These are phyloP conservation scores for Babylonia areolata DNA, from an alignment of 1,140 invertebrate genomes.

Conservation along the genomic window DNA sequence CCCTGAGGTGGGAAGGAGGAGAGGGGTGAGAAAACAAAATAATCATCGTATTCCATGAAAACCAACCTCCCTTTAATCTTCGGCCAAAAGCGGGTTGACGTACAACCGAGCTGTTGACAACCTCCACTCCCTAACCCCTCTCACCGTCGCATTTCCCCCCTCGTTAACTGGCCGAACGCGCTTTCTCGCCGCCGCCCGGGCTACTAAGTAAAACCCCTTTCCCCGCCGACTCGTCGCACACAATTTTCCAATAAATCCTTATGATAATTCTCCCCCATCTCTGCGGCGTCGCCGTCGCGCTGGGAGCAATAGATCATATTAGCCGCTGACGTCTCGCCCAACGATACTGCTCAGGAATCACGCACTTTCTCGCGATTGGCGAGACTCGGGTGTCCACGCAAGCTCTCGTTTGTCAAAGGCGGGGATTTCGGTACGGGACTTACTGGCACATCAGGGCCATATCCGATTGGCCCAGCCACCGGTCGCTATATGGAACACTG, in stretches of 20 bases:
- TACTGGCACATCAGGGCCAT: slow-evolving; percentile 25
- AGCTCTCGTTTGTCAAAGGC: slow-evolving; percentile 30
- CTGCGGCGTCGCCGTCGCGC: not conserved
- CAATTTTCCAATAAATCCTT: slow-evolving; percentile 39
- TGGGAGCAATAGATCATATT: slow-evolving; percentile 37
- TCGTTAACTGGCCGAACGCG: slow-evolving; percentile 16
- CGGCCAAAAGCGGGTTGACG: not conserved
- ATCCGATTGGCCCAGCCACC: slow-evolving; percentile 16
- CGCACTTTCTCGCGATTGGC: slow-evolving; percentile 14
- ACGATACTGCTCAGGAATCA: slow-evolving; percentile 21
- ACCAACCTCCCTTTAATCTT: not conserved
- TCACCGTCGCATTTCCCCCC: not conserved
- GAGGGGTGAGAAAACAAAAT: not conserved
- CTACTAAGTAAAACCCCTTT: slow-evolving; percentile 31
- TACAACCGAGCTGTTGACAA: slow-evolving; percentile 15
- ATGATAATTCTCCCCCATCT: slow-evolving; percentile 26
- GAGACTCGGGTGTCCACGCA: slow-evolving; percentile 21
- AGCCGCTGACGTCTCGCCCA: slow-evolving; percentile 27
- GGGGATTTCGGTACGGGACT: slow-evolving; percentile 17
- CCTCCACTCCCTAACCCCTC: not conserved
- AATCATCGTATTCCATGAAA: not conserved
- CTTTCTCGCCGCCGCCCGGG: slow-evolving; percentile 6
- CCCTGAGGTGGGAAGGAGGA: too few species aligned
- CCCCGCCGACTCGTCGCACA: slow-evolving; percentile 24
- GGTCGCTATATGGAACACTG: not conserved